A percentile compares a stretch with the other conserved stretches of the same genome.
Conservation (phyloP, 1,140 invertebrate genomes). For the Saccostrea echinata region DNA sequence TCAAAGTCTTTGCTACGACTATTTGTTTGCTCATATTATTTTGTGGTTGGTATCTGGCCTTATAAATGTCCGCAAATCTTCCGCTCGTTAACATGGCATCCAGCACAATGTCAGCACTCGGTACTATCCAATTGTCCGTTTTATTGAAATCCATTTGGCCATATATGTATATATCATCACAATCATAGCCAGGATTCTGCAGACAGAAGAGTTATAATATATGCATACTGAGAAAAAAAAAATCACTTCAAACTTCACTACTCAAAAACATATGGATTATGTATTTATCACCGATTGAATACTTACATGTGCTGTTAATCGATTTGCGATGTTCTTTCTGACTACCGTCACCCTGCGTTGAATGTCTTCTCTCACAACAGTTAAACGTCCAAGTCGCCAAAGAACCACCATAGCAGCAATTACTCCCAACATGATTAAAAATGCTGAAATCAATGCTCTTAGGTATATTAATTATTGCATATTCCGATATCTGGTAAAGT, state of each 20-base stretch:
- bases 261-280: background rate
- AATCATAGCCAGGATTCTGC: conserved; percentile 45
- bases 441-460: too few relatives aligned
- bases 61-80: conserved; percentile 56
- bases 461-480: too few relatives aligned
- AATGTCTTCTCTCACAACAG: conserved; percentile 9
- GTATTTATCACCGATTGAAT: background rate
- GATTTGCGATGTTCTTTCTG: background rate
- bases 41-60: conserved; percentile 46
- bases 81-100: conserved; percentile 49
- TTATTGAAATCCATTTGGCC: conserved; percentile 51
- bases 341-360: conserved; percentile 35
- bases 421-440: conserved; percentile 37
- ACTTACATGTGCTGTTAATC: background rate
- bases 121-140: conserved; percentile 37
- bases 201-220: too few relatives aligned
- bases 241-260: too few relatives aligned
- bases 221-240: too few relatives aligned
- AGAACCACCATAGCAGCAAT: conserved; percentile 24
- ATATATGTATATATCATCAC: conserved; percentile 55
- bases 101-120: conserved; percentile 14
- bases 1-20: conserved; percentile 49
- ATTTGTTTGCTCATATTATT: conserved; percentile 36
- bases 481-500: too few relatives aligned
- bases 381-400: conserved; percentile 37